Conservation (phyloP, 2,113 vertebrate species). For the Sakesphorus luctuosus region DNA sequence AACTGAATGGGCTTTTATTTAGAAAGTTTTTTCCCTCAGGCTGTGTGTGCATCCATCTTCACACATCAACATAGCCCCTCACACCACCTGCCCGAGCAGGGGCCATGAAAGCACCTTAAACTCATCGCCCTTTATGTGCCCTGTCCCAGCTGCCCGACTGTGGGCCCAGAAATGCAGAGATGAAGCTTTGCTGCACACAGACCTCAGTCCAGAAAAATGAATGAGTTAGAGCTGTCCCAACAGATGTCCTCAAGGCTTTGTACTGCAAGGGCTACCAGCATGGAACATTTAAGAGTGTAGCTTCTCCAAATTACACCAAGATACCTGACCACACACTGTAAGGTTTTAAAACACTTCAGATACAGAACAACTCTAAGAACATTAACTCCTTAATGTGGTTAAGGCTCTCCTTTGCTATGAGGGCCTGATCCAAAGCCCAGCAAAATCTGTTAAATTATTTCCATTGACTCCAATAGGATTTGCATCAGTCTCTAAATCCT, state of each 20-base stretch:
- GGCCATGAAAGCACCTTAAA: neutral
- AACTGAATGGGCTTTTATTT: neutral
- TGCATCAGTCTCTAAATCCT: conserved; percentile 21
- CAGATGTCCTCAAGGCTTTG: neutral
- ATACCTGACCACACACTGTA: neutral
- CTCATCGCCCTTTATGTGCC: fast-evolving
- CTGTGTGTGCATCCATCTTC: neutral
- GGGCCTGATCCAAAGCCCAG: neutral
- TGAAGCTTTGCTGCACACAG: neutral
- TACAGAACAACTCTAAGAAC: neutral
- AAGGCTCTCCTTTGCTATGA: neutral
- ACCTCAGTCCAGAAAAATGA: neutral
- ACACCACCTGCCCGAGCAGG: neutral
- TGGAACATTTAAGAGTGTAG: neutral
- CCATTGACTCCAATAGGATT: neutral
- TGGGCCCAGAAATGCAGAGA: fast-evolving
- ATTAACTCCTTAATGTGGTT: neutral
- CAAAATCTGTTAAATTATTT: neutral
- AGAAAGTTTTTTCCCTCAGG: neutral
- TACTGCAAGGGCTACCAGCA: neutral
- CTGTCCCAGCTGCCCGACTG: neutral
- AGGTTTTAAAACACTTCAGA: neutral
- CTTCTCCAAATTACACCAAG: neutral
- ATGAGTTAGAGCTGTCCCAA: neutral
- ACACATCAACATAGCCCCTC: neutral